Evolutionary conservation across 2,888 invertebrate genomes (phyloP), one percentile per base, ranked within the genome.

Genomic region (Barypeithes pellucidus): DNA sequence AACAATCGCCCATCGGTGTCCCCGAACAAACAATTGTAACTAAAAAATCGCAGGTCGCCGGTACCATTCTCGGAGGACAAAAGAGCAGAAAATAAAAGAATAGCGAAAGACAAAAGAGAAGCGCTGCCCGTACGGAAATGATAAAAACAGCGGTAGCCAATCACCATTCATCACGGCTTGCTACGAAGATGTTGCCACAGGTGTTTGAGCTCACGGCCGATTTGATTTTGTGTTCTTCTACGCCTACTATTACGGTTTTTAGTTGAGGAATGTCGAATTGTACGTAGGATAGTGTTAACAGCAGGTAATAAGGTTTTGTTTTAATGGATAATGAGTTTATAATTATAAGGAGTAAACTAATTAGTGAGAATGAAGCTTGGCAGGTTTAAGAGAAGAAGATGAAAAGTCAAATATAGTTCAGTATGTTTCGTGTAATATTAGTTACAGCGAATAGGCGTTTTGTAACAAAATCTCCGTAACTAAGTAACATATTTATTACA

Each of bases 151-250:
- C 77, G 74, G 78, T 78, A 77, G 78, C 79, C 80, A 81, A 81
- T 81, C 79, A 81, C 77, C 79, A 81, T 81, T 80, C 77, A 81
- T 81, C 79, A 81, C 75, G 67, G 60, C 54, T 33, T 33, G 59
- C 70, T 50, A 60, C 61, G 66, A 71, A 45, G 59, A 59, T 59
- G 29, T 61, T 47, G 39, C 60, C 69, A 66, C 73, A 65, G 45
- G 73, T 67, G 67, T 67, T 67, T 67, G 41, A 41, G 54, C 45
- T 45, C 29, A 60, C 66, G 52, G 57, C 65, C 66, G 63, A 41
- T 72, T 61, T 54, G 67, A 67, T 72, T 67, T 72, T 72, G 52
- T 67, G 67, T 67, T 72, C 47, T 67, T 52, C 62, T 72, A 72
- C 72, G 67, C 72, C 72, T 72, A 72, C 72, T 72, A 62, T 71